Evolutionary conservation across 2,888 invertebrate genomes (phyloP).

Genomic region (Aromia moschata): DNA sequence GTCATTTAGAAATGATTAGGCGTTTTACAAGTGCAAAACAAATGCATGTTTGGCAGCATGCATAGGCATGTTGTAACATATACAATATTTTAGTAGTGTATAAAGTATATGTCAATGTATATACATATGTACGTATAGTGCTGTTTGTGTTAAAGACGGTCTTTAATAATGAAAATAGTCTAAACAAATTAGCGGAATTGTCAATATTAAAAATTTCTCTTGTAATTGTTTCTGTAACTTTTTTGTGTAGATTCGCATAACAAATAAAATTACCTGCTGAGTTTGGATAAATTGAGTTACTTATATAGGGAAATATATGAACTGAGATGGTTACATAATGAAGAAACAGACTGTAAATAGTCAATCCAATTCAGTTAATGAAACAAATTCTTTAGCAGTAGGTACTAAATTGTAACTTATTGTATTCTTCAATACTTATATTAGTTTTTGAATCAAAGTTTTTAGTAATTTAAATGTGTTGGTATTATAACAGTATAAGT

Average conservation of each 20-base stretch:
- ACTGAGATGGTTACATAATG: too few relatives aligned
- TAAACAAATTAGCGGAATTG: background rate
- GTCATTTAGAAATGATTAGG: too few relatives aligned
- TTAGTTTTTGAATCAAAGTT: conserved; percentile 48
- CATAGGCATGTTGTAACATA: too few relatives aligned
- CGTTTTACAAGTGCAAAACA: too few relatives aligned
- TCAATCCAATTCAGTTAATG: conserved; percentile 47
- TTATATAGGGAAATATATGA: too few relatives aligned
- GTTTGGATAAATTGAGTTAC: too few relatives aligned
- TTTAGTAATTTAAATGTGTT: conserved; percentile 47
- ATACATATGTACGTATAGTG: too few relatives aligned
- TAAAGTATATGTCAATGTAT: too few relatives aligned
- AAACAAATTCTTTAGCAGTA: conserved; percentile 44
- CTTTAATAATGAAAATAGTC: too few relatives aligned
- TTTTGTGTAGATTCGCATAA: conserved; percentile 22
- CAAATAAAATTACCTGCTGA: conserved; percentile 19
- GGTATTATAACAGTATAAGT: conserved; percentile 29
- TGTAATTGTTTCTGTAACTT: conserved; percentile 14
- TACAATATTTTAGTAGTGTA: too few relatives aligned
- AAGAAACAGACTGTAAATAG: conserved; percentile 41
- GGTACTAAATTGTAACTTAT: conserved; percentile 39
- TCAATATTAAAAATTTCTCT: background rate
- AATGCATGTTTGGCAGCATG: too few relatives aligned
- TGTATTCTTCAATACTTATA: conserved; percentile 35
- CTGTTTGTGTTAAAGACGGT: too few relatives aligned